Evolutionary conservation across 2,797 vertebrate species (phyloP).

Genomic region (Sebastes taczanowskii): DNA sequence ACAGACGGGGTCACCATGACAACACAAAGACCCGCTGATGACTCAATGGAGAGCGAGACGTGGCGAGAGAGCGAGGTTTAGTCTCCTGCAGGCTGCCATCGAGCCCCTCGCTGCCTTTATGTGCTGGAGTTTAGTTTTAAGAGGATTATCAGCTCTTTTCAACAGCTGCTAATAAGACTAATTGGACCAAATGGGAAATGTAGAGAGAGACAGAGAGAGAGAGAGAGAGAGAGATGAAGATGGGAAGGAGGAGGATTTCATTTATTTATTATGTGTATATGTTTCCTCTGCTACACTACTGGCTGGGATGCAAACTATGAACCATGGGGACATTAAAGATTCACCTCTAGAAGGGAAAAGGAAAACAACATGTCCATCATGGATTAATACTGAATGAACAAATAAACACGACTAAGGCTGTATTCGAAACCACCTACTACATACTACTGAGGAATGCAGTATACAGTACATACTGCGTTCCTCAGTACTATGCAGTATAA

Average conservation of each 20-base stretch:
- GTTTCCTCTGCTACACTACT: neutral
- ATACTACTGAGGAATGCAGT: too few species aligned
- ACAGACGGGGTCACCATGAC: conserved; percentile 55
- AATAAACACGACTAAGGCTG: too few species aligned
- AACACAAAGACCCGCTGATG: conserved; percentile 55
- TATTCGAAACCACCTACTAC: too few species aligned
- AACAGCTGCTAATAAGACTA: conserved; percentile 37
- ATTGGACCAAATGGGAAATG: conserved; percentile 1
- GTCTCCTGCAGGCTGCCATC: neutral
- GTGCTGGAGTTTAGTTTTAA: conserved; percentile 15
- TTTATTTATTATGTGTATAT: neutral
- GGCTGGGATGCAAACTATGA: neutral
- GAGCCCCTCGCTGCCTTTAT: conserved; percentile 25
- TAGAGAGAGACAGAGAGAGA: neutral
- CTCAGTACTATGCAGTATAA: too few species aligned
- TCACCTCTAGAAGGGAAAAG: neutral
- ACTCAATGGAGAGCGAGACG: conserved; percentile 34
- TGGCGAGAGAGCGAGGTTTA: neutral
- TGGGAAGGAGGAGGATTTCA: neutral
- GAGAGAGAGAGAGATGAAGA: neutral
- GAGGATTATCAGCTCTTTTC: conserved; percentile 47
- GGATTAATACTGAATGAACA: neutral
- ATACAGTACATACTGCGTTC: too few species aligned
- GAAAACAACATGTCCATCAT: neutral
- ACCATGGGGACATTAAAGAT: neutral